Base-by-base conservation (phyloP, 1,140 invertebrate species). In the Polypedilum pembai region DNA sequence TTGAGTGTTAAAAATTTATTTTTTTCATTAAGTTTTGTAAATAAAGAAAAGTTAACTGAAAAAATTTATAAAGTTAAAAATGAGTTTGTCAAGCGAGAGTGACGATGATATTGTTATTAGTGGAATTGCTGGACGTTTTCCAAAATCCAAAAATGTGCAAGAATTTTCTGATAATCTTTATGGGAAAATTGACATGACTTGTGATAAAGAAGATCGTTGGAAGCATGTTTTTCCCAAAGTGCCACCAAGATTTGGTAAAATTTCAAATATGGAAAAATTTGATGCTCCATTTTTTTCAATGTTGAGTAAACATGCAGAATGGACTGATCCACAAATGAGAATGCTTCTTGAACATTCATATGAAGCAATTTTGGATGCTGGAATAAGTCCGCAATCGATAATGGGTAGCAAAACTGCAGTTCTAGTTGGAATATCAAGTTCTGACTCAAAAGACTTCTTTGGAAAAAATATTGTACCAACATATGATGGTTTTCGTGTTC, bases 231-330 rank as follows among this genome's bases (percentile, higher is more conserved):
- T 21, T 33, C 8, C 15, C 8, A 65, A 76, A 40, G 56, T 75
- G 8, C 74, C 74, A 0, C 87, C 87, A 78, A 82, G 91, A 73
- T 90, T 88, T 72, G 94, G 94, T 24, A 94, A 94, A 82, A 83
- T 97, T 65, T 89, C 89, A 77, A 86, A 69, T 45, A 3, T 72
- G 18, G 20, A 75, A 40, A 41, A 80, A 65, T 85, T 85, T 77
- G 85, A 85, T 77, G 79, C 81, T 8, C 74, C 77, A n/a, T 86
- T 85, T 76, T 86, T 86, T 77, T 78, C 79, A 7, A 77, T 85
- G 40, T 78, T 78, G 73, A 77, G 78, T 2, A 82, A 80, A 77
- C 79, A 82, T 76, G 77, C 80, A 7, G 63, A 79, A 63, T 75
- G 74, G 4, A 82, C 83, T 78, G 84, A 85, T 75, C 83, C 84